phyloP scores from a whole-genome alignment of 2,888 invertebrate genomes.

The Pyrrhosoma nymphula region DNA sequence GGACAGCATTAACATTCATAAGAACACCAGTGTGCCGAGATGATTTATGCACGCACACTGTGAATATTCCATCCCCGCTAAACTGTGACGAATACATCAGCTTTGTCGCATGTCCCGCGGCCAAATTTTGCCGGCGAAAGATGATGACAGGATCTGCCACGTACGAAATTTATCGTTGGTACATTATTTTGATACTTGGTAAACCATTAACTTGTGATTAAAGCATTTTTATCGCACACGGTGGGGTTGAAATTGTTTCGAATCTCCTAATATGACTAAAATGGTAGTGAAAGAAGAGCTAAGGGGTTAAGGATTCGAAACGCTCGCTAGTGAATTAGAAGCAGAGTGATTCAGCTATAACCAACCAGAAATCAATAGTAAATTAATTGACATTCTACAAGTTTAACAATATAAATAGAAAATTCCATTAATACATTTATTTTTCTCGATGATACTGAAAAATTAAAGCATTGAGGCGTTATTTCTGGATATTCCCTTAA shows the following conservation, averaged over 20 bases:
- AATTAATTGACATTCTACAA: no score
- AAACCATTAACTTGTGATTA: not conserved
- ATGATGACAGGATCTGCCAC: not conserved
- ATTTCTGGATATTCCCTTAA: no score
- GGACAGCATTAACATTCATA: constrained; percentile 14
- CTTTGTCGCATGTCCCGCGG: not conserved
- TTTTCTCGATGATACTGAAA: no score
- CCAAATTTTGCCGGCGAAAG: not conserved
- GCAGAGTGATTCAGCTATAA: no score
- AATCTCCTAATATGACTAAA: no score
- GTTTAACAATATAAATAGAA: no score
- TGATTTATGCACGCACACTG: not conserved
- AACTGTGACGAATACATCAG: constrained; percentile 1
- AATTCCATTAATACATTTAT: no score
- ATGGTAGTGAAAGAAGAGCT: no score
- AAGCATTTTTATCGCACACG: not conserved
- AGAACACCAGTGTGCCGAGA: constrained; percentile 12
- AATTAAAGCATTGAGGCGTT: no score
- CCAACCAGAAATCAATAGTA: no score
- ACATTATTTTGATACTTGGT: not conserved
- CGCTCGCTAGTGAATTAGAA: no score
- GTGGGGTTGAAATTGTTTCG: not conserved
- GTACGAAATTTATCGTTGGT: not conserved
- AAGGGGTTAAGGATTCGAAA: no score
- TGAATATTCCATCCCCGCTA: not conserved